phyloP scores from a whole-genome alignment of 2,113 vertebrate species.

The Rhinolophus ferrumequinum region DNA sequence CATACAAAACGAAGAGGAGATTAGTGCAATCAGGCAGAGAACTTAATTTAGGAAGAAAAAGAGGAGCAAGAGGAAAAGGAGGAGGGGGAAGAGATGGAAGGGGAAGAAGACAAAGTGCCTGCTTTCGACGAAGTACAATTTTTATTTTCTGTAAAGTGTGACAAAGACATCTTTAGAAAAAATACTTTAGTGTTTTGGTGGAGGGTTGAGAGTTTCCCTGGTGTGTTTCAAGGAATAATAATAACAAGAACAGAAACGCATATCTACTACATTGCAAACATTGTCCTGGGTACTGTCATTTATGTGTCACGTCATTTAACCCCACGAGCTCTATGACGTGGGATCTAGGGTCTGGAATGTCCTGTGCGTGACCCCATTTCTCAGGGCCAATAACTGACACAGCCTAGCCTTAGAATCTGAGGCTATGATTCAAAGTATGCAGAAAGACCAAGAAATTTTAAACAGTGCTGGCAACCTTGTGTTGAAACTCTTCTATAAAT shows the following conservation, averaged over 20 bases:
- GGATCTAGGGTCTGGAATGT: not conserved
- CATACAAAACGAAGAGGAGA: not conserved
- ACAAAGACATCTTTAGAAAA: constrained; percentile 26
- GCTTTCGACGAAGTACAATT: constrained; percentile 33
- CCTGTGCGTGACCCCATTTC: not conserved
- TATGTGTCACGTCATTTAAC: not conserved
- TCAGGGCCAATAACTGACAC: not conserved
- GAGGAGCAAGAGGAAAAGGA: not conserved
- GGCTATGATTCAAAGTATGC: constrained; percentile 29
- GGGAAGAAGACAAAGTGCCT: not conserved
- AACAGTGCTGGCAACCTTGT: not conserved
- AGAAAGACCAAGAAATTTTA: constrained; percentile 61
- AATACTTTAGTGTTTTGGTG: not conserved
- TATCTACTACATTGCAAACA: not conserved
- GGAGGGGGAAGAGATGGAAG: not conserved
- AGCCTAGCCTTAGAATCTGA: not conserved
- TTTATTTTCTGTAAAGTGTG: not conserved
- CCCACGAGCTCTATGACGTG: not conserved
- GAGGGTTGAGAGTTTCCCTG: not conserved
- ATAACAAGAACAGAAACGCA: not conserved
- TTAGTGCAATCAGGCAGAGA: not conserved
- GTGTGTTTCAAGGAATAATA: not conserved
- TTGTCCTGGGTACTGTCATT: not conserved
- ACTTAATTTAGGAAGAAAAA: not conserved
- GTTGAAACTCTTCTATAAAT: constrained; percentile 63